Percentiles rank a stretch among this genome's conserved stretches.
phyloP scores from a whole-genome alignment of 2,888 invertebrate species.

The Patella ulyssiponensis region DNA sequence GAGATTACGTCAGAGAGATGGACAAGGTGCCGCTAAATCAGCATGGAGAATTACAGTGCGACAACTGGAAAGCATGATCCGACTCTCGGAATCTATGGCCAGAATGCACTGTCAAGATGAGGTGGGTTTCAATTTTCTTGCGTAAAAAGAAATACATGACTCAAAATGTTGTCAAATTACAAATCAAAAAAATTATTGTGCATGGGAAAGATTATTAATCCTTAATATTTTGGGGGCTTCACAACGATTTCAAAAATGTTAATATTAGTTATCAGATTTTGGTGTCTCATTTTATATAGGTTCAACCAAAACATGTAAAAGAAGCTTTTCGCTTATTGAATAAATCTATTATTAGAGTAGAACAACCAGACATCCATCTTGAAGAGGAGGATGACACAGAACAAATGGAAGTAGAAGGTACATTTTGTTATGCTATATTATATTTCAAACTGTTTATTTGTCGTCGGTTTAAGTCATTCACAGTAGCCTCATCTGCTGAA shows the following conservation, averaged over 20 bases:
- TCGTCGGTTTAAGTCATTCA: no score
- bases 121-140: constrained; percentile 71
- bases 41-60: constrained; percentile 98
- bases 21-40: constrained; percentile 79
- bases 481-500: no score
- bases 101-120: constrained; percentile 94
- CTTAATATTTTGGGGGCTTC: no score
- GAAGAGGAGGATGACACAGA: constrained; percentile 79
- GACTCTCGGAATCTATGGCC: constrained; percentile 96
- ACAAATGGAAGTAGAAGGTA: constrained; percentile 58
- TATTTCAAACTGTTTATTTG: no score
- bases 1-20: constrained; percentile 86
- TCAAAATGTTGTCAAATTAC: no score
- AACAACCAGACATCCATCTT: constrained; percentile 95
- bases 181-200: no score
- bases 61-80: constrained; percentile 94
- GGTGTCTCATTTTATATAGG: constrained; percentile 67
- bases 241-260: no score
- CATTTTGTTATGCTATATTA: constrained; percentile 8
- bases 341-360: constrained; percentile 96
- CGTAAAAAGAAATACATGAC: no score
- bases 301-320: constrained; percentile 88
- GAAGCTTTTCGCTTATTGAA: constrained; percentile 93
- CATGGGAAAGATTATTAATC: no score
- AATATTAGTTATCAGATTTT: not conserved